Base-by-base conservation (phyloP, 2,797 vertebrate genomes). In the Florisuga fusca region DNA sequence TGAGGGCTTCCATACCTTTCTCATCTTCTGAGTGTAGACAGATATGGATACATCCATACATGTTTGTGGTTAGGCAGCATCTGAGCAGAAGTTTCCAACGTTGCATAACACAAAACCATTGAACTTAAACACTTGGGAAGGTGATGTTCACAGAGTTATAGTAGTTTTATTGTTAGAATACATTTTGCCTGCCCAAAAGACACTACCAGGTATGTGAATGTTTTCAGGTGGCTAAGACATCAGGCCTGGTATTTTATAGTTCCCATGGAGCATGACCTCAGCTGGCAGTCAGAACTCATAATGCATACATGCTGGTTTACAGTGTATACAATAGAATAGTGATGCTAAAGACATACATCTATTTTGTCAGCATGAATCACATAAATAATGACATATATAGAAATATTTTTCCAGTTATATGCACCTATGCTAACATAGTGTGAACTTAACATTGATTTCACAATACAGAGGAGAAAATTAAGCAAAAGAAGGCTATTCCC, bases 381-480 rank as follows among this genome's bases (percentile, higher is more conserved):
- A 66, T 20, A 50, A 36, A 84, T 74, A 96, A 84, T 72, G 74
- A 36, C 53, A 87, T 4, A 9, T 69, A 31, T 33, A 46, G 67
- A 87, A 90, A 87, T 90, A 79, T 64, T 62, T 87, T 57, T 83
- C 53, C 69, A 26, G 22, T 79, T 93, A 58, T 33, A 58, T 61
- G 9, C 43, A 38, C 27, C 23, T 74, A 63, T 94, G 55, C 11
- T 94, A 59, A 94, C 20, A 41, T 36, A 46, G 64, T 75, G 31
- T 67, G 72, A 87, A 69, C 94, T 81, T 92, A 69, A 94, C 89
- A 48, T 17, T 71, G 51, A 67, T 97, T 94, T 94, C 67, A 57
- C 21, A 4, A 92, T 83, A 82, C 94, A 98, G 97, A 97, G 55
- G 96, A 97, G 85, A 98, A 97, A 95, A 86, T 80, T 62, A 98